A percentile compares a stretch with the other conserved stretches of the same genome.
Evolutionary conservation across 2,113 vertebrate genomes (phyloP).

Genomic region (Castor canadensis): DNA sequence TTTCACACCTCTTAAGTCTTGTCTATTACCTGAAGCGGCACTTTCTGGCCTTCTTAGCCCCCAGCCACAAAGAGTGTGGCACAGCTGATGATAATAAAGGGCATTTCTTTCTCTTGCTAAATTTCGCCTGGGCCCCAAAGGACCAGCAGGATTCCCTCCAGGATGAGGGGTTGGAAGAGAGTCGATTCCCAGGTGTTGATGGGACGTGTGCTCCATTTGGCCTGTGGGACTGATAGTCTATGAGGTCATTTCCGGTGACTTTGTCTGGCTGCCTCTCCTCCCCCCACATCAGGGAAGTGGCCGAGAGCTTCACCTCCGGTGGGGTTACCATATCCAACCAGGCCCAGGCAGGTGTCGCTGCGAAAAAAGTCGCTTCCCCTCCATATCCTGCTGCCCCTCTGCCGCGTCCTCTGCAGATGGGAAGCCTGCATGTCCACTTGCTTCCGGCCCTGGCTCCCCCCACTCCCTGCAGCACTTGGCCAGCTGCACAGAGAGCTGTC

Average conservation of each 20-base stretch:
- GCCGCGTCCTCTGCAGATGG: conserved; percentile 64
- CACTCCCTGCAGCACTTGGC: not conserved
- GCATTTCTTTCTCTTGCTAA: not conserved
- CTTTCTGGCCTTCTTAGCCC: not conserved
- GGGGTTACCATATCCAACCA: not conserved
- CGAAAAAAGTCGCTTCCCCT: not conserved
- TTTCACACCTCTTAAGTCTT: not conserved
- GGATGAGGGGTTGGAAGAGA: not conserved
- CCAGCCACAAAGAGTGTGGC: not conserved
- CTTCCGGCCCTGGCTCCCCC: not conserved
- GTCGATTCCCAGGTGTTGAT: not conserved
- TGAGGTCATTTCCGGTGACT: conserved; percentile 45
- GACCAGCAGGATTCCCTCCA: not conserved
- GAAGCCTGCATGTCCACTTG: conserved; percentile 29
- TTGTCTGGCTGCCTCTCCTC: not conserved
- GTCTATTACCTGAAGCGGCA: not conserved
- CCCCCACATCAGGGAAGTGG: not conserved
- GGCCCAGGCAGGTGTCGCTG: not conserved
- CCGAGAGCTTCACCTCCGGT: not conserved
- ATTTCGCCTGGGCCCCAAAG: not conserved
- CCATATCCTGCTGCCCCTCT: not conserved
- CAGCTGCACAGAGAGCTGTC: conserved; percentile 78
- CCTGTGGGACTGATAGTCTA: not conserved
- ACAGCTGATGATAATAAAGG: too few relatives aligned
- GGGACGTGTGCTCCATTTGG: conserved; percentile 23